phyloP scores from a whole-genome alignment of 2,888 invertebrate genomes.

The Chrysolina haemoptera region DNA sequence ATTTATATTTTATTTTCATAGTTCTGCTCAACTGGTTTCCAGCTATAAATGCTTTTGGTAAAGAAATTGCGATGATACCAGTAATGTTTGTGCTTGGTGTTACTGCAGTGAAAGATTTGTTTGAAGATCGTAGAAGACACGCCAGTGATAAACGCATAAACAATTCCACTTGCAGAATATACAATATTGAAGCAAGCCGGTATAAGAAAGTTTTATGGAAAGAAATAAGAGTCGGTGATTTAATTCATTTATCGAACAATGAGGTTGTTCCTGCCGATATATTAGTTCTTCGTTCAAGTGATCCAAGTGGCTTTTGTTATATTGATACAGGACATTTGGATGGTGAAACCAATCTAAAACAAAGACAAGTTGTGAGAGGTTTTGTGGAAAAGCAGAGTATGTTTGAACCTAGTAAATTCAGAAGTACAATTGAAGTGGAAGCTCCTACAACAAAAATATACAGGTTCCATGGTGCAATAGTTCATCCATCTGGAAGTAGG shows the following conservation, averaged over 20 bases:
- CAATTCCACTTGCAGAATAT: slow-evolving; percentile 92
- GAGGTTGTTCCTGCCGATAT: slow-evolving; percentile 98
- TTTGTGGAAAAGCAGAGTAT: slow-evolving; percentile 81
- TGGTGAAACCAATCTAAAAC: slow-evolving; percentile 96
- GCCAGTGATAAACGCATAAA: slow-evolving; percentile 95
- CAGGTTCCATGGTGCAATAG: slow-evolving; percentile 91
- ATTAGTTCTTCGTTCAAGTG: slow-evolving; percentile 89
- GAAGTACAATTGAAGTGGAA: slow-evolving; percentile 91
- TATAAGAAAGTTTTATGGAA: slow-evolving; percentile 92
- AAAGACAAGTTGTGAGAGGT: slow-evolving; percentile 87
- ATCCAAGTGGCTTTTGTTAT: slow-evolving; percentile 90
- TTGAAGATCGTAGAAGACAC: slow-evolving; percentile 92
- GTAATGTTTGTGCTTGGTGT: slow-evolving; percentile 95
- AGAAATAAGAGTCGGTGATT: slow-evolving; percentile 92
- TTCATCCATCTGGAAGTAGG: slow-evolving; percentile 84
- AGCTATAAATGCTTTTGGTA: slow-evolving; percentile 93
- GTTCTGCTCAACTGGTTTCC: slow-evolving; percentile 97
- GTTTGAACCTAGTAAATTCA: slow-evolving; percentile 86
- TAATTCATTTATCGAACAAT: slow-evolving; percentile 96
- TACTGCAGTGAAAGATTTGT: slow-evolving; percentile 94
- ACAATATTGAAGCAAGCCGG: slow-evolving; percentile 86
- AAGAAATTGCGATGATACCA: slow-evolving; percentile 95
- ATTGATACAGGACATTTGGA: slow-evolving; percentile 97
- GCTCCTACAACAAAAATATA: slow-evolving; percentile 96
- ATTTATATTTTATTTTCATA: slow-evolving; percentile 97